Conservation (phyloP, 2,888 invertebrate genomes). For the Belgica antarctica region DNA sequence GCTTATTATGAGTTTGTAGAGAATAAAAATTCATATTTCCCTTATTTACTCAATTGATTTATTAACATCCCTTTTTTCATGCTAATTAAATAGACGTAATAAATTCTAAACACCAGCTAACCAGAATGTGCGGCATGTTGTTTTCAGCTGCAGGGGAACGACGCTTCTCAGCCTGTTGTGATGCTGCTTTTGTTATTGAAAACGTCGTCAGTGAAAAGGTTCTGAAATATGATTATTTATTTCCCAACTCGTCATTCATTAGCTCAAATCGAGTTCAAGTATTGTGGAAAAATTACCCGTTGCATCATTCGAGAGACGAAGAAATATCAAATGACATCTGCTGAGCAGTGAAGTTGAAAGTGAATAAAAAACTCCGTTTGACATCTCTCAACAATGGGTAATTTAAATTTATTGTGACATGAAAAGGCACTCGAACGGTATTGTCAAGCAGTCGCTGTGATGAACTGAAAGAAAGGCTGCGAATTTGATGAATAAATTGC, state of each 20-base stretch:
- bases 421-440: constrained; percentile 5
- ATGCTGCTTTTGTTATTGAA: neutral
- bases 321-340: constrained; percentile 29
- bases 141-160: neutral
- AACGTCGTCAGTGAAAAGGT: constrained; percentile 3
- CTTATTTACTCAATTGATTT: constrained; percentile 39
- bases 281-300: constrained; percentile 7
- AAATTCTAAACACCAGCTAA: constrained; percentile 41
- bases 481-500: too few species aligned
- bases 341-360: constrained; percentile 17
- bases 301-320: neutral
- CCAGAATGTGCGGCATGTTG: constrained; percentile 28
- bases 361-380: neutral
- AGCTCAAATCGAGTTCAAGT: constrained; percentile 12
- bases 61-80: constrained; percentile 44
- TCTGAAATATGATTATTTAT: neutral
- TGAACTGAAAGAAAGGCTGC: too few species aligned
- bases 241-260: neutral
- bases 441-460: too few species aligned
- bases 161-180: neutral
- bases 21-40: constrained; percentile 4
- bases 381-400: neutral
- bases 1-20: constrained; percentile 20
- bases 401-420: constrained; percentile 3
- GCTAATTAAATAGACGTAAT: constrained; percentile 43